These are phyloP conservation scores for Irena cyanogastra DNA, from an alignment of 2,113 vertebrate species.

Conservation along the genomic window DNA sequence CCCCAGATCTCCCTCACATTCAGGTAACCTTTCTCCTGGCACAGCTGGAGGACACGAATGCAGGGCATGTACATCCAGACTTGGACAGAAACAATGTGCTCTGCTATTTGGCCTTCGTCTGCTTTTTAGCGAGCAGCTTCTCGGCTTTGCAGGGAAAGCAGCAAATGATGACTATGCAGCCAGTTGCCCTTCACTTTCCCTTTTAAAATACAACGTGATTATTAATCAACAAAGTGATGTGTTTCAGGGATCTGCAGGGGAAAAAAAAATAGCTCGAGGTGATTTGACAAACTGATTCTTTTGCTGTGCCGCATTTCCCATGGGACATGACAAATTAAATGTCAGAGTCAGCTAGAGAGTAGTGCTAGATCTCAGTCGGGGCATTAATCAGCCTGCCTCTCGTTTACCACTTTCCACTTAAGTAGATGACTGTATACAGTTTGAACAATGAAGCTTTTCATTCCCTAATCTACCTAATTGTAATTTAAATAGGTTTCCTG, in stretches of 20 bases:
- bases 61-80: neutral
- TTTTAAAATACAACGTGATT: constrained; percentile 36
- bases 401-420: constrained; percentile 55
- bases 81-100: neutral
- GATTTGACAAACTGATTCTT: constrained; percentile 20
- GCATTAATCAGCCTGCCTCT: constrained; percentile 56
- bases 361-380: neutral
- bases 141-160: neutral
- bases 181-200: constrained; percentile 8
- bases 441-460: constrained; percentile 58
- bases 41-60: neutral
- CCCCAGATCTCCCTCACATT: neutral
- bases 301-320: constrained; percentile 1
- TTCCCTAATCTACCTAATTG: constrained; percentile 42
- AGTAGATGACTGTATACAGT: constrained; percentile 57
- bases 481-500: constrained; percentile 63
- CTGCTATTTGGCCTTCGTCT: neutral
- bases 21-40: neutral
- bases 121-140: neutral
- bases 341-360: neutral
- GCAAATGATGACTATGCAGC: neutral
- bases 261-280: constrained; percentile 18
- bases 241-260: neutral
- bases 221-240: constrained; percentile 41
- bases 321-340: constrained; percentile 31